Base-by-base conservation (phyloP, 2,888 invertebrate genomes). In the Phengaris arion region DNA sequence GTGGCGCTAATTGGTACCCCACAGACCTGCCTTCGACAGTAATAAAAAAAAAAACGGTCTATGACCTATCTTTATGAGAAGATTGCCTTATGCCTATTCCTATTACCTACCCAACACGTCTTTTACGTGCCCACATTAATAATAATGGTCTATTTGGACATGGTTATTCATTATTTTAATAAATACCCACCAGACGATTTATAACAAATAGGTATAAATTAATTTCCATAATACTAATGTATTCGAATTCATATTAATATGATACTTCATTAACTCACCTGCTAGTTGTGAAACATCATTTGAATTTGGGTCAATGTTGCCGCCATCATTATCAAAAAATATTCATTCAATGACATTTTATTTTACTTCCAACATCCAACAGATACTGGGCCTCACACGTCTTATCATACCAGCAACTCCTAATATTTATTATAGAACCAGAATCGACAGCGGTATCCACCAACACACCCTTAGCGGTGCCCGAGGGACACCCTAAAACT, bases 241-340 rank as follows among this genome's bases (percentile, higher is more conserved):
- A 35, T 64, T 64, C 64, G 64, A 64, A 35, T 12, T 45, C 12
- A 64, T 64, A 64, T 64, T 64, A 64, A 64, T 64, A 64, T 35
- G 64, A 64, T 22, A 35, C 64, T 48, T 48, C 6, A 22, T 64
- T 64, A 64, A 64, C 35, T 64, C 64, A 64, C 35, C 64, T 64
- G 64, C 64, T 45, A 45, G 35, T 64, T 64, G 64, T 45, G 64
- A 64, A 64, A 64, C 64, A 35, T 64, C 64, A 64, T 64, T 64
- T 64, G 35, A 64, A 64, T 64, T 35, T 64, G 64, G 64, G 64
- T 64, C 64, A 45, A 35, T 35, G 64, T 64, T 64, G 64, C 12
- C 35, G 35, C 12, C 64, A 35, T 64, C 12, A 45, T 45, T 22
- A 22, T 55, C 7, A 22, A 22, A 22, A 22, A 22, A 22, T 22